Conservation (phyloP, 2,113 vertebrate species). For the Menidia beryllina region DNA sequence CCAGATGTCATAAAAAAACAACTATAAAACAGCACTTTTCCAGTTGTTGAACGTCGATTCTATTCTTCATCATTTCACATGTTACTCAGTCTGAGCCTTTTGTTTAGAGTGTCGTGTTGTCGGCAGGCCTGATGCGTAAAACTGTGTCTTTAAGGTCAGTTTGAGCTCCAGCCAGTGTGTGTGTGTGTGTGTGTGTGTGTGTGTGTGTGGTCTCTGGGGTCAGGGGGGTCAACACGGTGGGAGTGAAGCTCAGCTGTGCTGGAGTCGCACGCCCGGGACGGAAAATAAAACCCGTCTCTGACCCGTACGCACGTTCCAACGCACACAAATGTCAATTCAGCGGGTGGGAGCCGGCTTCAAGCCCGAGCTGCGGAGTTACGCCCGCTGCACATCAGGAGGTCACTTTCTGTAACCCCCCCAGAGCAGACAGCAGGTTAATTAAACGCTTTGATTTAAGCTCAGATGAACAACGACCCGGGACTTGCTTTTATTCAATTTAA, state of each 20-base stretch:
- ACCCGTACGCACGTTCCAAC: not conserved
- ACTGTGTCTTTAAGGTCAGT: not conserved
- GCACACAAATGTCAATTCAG: constrained; percentile 15
- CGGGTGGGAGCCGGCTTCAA: no score
- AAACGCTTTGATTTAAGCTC: no score
- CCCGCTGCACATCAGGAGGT: not conserved
- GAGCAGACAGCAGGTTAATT: not conserved
- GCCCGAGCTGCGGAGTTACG: no score
- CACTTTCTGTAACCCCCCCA: not conserved
- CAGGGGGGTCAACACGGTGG: constrained; percentile 21
- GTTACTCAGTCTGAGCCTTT: not conserved
- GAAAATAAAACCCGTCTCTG: constrained; percentile 33
- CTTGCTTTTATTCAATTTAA: no score
- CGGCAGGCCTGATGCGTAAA: not conserved
- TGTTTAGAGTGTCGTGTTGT: not conserved
- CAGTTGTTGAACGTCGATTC: not conserved
- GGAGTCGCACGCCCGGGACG: constrained; percentile 2
- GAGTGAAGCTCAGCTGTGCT: constrained; percentile 31
- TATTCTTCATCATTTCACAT: not conserved
- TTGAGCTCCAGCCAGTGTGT: constrained; percentile 13
- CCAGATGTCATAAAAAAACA: not conserved
- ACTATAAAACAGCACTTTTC: not conserved
- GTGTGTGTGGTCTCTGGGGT: constrained; percentile 52
- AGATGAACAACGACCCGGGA: no score
- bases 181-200: no score